phyloP scores from a whole-genome alignment of 2,797 vertebrate genomes.

The Paratrypauchen microcephalus region DNA sequence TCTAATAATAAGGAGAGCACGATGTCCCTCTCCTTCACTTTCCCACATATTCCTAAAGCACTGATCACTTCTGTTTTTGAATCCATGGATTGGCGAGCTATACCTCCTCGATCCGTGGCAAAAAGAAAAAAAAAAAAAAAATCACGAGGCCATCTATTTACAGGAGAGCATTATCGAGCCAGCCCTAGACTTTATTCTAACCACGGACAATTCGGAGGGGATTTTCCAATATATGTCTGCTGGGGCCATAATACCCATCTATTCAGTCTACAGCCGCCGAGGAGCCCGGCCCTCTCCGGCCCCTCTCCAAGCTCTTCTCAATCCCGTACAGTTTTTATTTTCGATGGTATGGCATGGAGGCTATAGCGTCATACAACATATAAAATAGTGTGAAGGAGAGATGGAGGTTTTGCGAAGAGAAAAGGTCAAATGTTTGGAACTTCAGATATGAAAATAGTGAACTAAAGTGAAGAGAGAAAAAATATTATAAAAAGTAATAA shows the following conservation, averaged over 20 bases:
- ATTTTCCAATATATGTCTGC: slow-evolving; percentile 65
- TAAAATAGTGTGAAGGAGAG: no score
- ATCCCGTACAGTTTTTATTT: slow-evolving; percentile 20
- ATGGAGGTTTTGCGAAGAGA: no score
- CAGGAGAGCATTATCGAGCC: slow-evolving; percentile 57
- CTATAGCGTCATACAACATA: no score
- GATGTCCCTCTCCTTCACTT: slow-evolving; percentile 39
- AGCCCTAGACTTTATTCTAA: slow-evolving; percentile 58
- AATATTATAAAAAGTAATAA: no score
- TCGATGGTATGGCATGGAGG: no score
- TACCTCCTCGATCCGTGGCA: slow-evolving; percentile 19
- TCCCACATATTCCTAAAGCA: slow-evolving; percentile 52
- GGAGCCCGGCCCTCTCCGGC: slow-evolving; percentile 41
- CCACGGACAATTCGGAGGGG: slow-evolving; percentile 58
- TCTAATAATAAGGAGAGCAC: no score
- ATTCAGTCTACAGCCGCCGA: slow-evolving; percentile 32
- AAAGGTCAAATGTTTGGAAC: no score
- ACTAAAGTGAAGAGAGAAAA: no score
- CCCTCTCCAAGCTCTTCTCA: slow-evolving; percentile 65
- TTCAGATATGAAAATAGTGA: no score
- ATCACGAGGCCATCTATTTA: slow-evolving; percentile 58
- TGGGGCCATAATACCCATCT: slow-evolving; percentile 53
- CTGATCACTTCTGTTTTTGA: slow-evolving; percentile 39
- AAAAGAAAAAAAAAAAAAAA: slow-evolving; percentile 16
- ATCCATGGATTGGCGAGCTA: slow-evolving; percentile 48